phyloP scores from a whole-genome alignment of 92 coral and sea anemone genomes.

The Hydrozoanthus gracilis region DNA sequence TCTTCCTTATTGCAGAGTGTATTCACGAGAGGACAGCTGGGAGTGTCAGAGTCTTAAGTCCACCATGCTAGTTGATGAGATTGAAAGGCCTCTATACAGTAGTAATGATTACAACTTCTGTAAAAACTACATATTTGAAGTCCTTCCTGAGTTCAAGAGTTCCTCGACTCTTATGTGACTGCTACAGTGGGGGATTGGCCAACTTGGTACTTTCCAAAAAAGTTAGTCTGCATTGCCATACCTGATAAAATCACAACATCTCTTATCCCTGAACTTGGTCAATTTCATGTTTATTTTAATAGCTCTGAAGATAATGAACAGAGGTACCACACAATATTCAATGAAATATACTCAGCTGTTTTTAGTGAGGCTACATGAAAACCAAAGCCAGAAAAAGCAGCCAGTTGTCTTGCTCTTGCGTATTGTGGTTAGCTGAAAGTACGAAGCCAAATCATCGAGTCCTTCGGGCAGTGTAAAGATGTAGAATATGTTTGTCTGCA shows the following conservation, averaged over 20 bases:
- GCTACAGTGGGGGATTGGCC: slow-evolving; percentile 73
- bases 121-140: slow-evolving; percentile 53
- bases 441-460: slow-evolving; percentile 28
- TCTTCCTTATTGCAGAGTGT: slow-evolving; percentile 52
- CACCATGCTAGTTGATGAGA: slow-evolving; percentile 63
- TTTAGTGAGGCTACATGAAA: slow-evolving; percentile 50
- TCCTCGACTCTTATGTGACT: slow-evolving; percentile 30
- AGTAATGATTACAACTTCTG: slow-evolving; percentile 50
- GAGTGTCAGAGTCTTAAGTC: slow-evolving; percentile 56
- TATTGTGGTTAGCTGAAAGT: slow-evolving; percentile 66
- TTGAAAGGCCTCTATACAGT: slow-evolving; percentile 62
- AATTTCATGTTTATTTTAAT: slow-evolving; percentile 66
- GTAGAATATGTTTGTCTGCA: slow-evolving; percentile 36
- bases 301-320: slow-evolving; percentile 58
- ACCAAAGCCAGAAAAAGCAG: slow-evolving; percentile 63
- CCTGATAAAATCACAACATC: slow-evolving; percentile 8
- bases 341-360: slow-evolving; percentile 44
- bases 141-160: slow-evolving; percentile 56
- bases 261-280: slow-evolving; percentile 64
- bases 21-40: slow-evolving; percentile 55
- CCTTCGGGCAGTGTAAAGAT: slow-evolving; percentile 51
- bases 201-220: slow-evolving; percentile 73
- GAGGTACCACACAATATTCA: slow-evolving; percentile 55
- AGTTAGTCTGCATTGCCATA: slow-evolving; percentile 37
- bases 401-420: slow-evolving; percentile 59